Percentiles rank a stretch among this genome's conserved stretches.
These are phyloP conservation scores for Maccullochella peelii DNA, from an alignment of 2,113 vertebrate genomes.

Conservation along the genomic window DNA sequence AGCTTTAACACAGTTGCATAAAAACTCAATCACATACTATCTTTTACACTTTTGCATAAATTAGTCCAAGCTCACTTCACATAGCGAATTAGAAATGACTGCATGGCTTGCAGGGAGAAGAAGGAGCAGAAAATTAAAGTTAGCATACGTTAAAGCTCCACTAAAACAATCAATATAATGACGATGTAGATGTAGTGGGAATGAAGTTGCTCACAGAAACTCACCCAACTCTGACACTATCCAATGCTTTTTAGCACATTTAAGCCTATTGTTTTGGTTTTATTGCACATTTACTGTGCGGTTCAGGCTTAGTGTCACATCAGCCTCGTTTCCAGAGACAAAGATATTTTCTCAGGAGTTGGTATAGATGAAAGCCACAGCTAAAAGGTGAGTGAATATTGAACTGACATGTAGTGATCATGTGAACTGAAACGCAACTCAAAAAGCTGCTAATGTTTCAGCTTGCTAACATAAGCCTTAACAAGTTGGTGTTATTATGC, in stretches of 20 bases:
- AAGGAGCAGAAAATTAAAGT: not conserved
- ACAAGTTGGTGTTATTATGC: not conserved
- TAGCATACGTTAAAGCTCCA: not conserved
- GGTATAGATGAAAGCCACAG: not conserved
- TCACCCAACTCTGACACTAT: not conserved
- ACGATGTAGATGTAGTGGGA: not conserved
- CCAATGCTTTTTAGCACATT: not conserved
- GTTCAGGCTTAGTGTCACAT: not conserved
- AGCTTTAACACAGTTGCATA: conserved; percentile 41
- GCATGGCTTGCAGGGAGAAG: conserved; percentile 17
- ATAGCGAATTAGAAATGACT: conserved; percentile 26
- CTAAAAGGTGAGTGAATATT: not conserved
- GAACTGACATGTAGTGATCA: not conserved
- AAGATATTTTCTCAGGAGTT: not conserved
- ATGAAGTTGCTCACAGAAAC: not conserved
- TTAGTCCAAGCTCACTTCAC: conserved; percentile 28
- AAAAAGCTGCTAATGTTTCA: not conserved
- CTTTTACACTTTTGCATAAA: conserved; percentile 48
- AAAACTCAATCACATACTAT: conserved; percentile 52
- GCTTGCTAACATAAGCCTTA: not conserved
- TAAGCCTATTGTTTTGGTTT: not conserved
- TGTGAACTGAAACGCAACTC: not conserved
- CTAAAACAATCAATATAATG: not conserved
- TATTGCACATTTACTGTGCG: not conserved
- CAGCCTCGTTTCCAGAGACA: not conserved